Conservation (phyloP, 2,113 vertebrate species). For the Grantiella picta region DNA sequence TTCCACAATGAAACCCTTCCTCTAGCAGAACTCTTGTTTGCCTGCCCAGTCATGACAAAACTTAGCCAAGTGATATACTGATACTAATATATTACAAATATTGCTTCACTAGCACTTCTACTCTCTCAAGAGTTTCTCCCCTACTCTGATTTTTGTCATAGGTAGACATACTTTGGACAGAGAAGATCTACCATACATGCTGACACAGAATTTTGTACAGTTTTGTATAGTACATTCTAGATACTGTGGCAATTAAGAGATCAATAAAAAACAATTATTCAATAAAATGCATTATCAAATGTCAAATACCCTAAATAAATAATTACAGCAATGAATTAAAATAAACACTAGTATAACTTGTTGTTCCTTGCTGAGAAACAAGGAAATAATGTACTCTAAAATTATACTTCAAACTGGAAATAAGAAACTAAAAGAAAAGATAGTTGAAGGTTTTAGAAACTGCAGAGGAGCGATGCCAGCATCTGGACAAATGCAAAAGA, state of each 20-base stretch:
- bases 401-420: background rate
- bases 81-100: background rate
- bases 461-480: fast-evolving
- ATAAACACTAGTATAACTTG: background rate
- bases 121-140: background rate
- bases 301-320: background rate
- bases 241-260: background rate
- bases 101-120: background rate
- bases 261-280: background rate
- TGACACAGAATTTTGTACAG: background rate
- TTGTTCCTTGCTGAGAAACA: background rate
- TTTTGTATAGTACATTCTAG: background rate
- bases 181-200: background rate
- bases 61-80: background rate
- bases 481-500: background rate
- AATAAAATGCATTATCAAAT: background rate
- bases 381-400: background rate
- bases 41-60: background rate
- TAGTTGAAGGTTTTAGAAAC: background rate
- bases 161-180: background rate
- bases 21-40: background rate
- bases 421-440: background rate
- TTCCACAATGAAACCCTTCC: background rate
- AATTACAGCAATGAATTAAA: background rate
- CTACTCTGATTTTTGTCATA: background rate